Base-by-base conservation (phyloP, 2,797 vertebrate genomes). In the Hemibagrus guttatus region DNA sequence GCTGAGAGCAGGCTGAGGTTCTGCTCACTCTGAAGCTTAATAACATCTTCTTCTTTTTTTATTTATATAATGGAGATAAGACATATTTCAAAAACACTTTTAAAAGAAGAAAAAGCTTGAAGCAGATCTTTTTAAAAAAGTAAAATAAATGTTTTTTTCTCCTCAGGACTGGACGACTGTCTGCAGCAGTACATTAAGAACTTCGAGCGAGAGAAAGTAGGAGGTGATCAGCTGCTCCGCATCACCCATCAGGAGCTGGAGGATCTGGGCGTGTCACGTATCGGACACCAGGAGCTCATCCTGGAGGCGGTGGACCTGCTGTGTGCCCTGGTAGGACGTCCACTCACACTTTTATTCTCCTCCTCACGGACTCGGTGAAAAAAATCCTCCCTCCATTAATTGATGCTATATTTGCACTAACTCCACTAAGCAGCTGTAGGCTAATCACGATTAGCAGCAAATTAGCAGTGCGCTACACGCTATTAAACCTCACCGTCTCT, bases 281-380 rank as follows among this genome's bases (percentile, higher is more conserved):
- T 99, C 85, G 98, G 98, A 85, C 98, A 99, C 93, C 98, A 99
- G 94, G 98, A 99, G 88, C 97, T 99, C 87, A 99, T 99, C 84
- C 94, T 99, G 92, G 98, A 99, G 94, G 98, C 98, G 17, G 98
- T 99, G 28, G 98, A 99, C 94, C 93, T 99, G 90, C 96, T 99
- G 58, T 99, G 98, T 0, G 98, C 98, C 89, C 94, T 99, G 97
- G 98, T 99, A 96, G 11, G 71, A 63, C 16, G n/a, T 19, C 39
- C 6, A 1, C 16, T 28, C 0, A 0, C n/a, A 8, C n/a, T 23
- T 42, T 23, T 46, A 3, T n/a, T 52, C 13, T 52, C 26, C 6
- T 0, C 39, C 19, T 2, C 13, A 35, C 54, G 31, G 75, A 78
- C 14, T 4, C n/a, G 3, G n/a, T 31, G 1, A 7, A 17, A 54